phyloP scores from a whole-genome alignment of 2,888 invertebrate genomes.

The Sinodicranocentrus sp. region DNA sequence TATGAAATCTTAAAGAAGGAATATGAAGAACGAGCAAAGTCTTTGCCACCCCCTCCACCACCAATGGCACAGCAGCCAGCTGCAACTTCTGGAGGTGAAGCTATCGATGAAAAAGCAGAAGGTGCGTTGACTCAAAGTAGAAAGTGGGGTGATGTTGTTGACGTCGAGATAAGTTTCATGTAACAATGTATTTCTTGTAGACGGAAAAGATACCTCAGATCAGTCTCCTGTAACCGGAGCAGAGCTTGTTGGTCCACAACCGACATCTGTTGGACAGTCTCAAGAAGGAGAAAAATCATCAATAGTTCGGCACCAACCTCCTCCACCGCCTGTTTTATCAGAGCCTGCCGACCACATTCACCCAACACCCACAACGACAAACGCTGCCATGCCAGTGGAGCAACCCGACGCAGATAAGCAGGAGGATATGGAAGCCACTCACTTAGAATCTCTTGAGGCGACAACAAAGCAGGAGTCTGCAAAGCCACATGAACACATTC shows the following conservation, averaged over 20 bases:
- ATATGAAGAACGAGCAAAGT: slow-evolving; percentile 80
- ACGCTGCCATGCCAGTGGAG: slow-evolving; percentile 21
- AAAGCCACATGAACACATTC: neutral
- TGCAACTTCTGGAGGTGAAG: neutral
- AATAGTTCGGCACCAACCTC: neutral
- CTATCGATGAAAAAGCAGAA: neutral
- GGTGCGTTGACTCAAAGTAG: neutral
- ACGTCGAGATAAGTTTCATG: no score
- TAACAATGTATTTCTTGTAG: no score
- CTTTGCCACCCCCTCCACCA: slow-evolving; percentile 60
- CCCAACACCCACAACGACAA: slow-evolving; percentile 13
- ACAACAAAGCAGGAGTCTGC: neutral
- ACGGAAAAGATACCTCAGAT: no score
- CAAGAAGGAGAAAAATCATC: no score
- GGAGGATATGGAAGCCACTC: slow-evolving; percentile 22
- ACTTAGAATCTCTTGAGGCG: slow-evolving; percentile 36
- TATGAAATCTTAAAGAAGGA: slow-evolving; percentile 87
- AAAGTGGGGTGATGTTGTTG: no score
- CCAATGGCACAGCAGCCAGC: slow-evolving; percentile 3
- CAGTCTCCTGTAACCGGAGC: no score
- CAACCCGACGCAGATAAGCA: slow-evolving; percentile 12
- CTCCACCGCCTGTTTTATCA: neutral
- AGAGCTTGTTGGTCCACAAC: no score
- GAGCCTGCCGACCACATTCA: slow-evolving; percentile 9
- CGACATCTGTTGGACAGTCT: no score